These are phyloP conservation scores for Crocodylus rhombifer DNA, from an alignment of 2,797 vertebrate genomes.

Conservation along the genomic window DNA sequence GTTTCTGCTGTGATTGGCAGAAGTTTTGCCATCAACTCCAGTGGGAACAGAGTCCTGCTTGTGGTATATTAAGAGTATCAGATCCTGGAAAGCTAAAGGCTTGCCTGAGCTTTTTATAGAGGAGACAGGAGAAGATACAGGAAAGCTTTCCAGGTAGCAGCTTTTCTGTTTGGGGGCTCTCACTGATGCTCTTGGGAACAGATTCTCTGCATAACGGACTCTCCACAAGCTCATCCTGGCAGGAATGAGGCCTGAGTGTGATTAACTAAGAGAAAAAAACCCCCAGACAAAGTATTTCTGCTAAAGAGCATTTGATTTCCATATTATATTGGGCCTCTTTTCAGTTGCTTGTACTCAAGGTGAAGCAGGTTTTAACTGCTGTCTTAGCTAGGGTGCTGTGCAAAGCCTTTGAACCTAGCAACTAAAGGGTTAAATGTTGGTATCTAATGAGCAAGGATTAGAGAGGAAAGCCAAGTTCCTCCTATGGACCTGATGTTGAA, in stretches of 20 bases:
- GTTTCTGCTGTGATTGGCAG: fast-evolving
- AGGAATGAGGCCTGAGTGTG: conserved; percentile 11
- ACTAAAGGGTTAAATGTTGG: not conserved
- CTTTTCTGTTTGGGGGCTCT: not conserved
- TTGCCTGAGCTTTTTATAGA: fast-evolving
- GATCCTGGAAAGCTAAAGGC: not conserved
- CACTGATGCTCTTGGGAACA: not conserved
- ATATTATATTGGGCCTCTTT: fast-evolving
- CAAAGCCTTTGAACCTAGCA: not conserved
- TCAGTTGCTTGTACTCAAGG: fast-evolving
- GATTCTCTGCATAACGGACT: conserved; percentile 21
- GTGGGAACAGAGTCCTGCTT: not conserved
- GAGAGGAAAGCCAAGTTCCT: not conserved
- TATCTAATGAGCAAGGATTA: not conserved
- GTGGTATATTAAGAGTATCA: not conserved
- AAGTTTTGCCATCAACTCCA: no score
- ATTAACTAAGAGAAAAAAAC: not conserved
- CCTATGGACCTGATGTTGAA: not conserved
- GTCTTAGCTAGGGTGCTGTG: not conserved
- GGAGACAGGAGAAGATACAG: not conserved
- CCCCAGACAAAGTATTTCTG: not conserved
- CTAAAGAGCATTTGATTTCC: not conserved
- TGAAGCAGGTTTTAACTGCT: fast-evolving
- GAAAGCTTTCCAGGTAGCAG: not conserved
- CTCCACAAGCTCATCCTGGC: not conserved